Conservation (phyloP, 2,113 vertebrate genomes). For the Melanerpes aurifrons region DNA sequence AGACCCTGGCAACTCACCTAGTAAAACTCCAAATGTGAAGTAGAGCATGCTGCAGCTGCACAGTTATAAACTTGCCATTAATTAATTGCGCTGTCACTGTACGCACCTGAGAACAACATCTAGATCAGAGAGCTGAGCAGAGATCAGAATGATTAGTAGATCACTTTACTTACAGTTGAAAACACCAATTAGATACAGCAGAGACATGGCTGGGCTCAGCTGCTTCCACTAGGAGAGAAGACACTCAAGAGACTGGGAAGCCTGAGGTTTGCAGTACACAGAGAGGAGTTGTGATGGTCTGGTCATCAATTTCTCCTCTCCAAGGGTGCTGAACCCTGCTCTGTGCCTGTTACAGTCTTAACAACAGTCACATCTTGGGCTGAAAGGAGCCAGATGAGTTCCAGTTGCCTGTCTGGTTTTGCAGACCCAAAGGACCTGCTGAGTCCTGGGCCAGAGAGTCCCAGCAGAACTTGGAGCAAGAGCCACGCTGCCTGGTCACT, state of each 20-base stretch:
- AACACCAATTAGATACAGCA: conserved; percentile 45
- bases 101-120: conserved; percentile 55
- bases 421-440: background rate
- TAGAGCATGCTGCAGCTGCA: background rate
- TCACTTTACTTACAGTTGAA: conserved; percentile 44
- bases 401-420: rapidly evolving
- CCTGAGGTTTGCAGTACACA: background rate
- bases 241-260: background rate
- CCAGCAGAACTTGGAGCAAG: background rate
- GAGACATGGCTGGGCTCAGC: background rate
- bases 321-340: background rate
- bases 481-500: background rate
- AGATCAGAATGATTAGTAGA: conserved; percentile 66
- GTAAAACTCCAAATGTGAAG: background rate
- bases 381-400: background rate
- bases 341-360: rapidly evolving
- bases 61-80: conserved; percentile 36
- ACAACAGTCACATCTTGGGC: background rate
- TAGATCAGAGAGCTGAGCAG: conserved; percentile 57
- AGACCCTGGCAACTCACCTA: background rate
- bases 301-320: background rate
- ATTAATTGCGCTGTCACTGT: conserved; percentile 53
- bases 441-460: background rate
- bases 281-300: background rate
- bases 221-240: background rate